Evolutionary conservation across 2,888 invertebrate species (phyloP).

Genomic region (Morpho deidamia): DNA sequence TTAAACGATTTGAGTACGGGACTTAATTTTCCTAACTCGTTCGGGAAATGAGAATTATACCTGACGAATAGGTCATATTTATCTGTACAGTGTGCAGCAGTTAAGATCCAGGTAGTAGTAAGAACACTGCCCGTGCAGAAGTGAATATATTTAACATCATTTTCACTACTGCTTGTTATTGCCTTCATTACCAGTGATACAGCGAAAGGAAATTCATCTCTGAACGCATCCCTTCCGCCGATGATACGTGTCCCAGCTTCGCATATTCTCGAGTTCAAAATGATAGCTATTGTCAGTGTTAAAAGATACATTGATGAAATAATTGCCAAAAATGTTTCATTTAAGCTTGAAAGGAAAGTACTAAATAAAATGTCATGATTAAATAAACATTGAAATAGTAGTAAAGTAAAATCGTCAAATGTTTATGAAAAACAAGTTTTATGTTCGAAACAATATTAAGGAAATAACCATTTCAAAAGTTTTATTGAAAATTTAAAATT

Average conservation of each 20-base stretch:
- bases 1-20: not conserved
- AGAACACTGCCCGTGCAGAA: constrained; percentile 5
- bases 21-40: not conserved
- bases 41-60: constrained; percentile 1
- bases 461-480: too few relatives aligned
- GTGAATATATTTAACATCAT: not conserved
- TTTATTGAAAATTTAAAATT: too few relatives aligned
- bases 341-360: too few relatives aligned
- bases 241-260: not conserved
- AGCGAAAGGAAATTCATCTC: constrained; percentile 2
- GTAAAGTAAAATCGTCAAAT: too few relatives aligned
- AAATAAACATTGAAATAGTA: too few relatives aligned
- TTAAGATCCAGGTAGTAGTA: constrained; percentile 4
- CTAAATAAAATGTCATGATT: too few relatives aligned
- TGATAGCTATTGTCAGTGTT: not conserved
- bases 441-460: too few relatives aligned
- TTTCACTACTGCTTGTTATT: not conserved
- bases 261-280: not conserved
- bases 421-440: too few relatives aligned
- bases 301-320: too few relatives aligned
- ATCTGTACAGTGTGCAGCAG: constrained; percentile 9
- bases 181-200: not conserved
- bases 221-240: not conserved
- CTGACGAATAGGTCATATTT: not conserved
- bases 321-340: too few relatives aligned